phyloP scores from a whole-genome alignment of 1,140 invertebrate genomes.

The Ceratina australensis region DNA sequence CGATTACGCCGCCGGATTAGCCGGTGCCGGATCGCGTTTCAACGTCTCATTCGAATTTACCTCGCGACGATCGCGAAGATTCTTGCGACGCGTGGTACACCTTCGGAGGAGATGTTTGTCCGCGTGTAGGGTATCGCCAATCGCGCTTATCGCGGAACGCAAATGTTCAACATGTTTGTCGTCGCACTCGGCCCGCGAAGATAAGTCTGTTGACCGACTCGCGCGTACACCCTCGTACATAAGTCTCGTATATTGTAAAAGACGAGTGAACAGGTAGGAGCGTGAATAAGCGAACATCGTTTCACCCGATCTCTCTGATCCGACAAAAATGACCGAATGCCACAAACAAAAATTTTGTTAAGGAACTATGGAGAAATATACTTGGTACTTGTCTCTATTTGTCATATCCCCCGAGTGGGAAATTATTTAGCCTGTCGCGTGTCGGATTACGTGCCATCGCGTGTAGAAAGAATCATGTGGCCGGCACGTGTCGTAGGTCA shows the following conservation, averaged over 20 bases:
- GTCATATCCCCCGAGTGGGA: not conserved
- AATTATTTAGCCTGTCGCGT: not conserved
- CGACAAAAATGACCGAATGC: too few species aligned
- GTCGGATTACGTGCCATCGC: slow-evolving; percentile 60
- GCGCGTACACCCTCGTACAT: not conserved
- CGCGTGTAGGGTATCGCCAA: slow-evolving; percentile 7
- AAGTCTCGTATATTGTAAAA: too few species aligned
- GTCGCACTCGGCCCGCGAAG: slow-evolving; percentile 30
- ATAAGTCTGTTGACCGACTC: slow-evolving; percentile 45
- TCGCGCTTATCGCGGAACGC: slow-evolving; percentile 12
- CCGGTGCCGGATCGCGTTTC: not conserved
- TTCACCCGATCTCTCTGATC: too few species aligned
- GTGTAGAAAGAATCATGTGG: slow-evolving; percentile 71
- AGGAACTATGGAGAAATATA: too few species aligned
- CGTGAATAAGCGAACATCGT: not conserved
- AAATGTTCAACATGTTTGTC: slow-evolving; percentile 48
- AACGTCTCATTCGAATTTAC: slow-evolving; percentile 27
- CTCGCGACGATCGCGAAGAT: not conserved
- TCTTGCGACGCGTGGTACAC: not conserved
- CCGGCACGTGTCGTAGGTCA: slow-evolving; percentile 68
- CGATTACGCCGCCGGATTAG: slow-evolving; percentile 46
- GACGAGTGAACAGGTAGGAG: not conserved
- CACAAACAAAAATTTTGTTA: too few species aligned
- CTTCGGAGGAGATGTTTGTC: not conserved
- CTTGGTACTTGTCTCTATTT: too few species aligned